Percentiles rank a stretch among this genome's conserved stretches.
Conservation (phyloP, 2,888 invertebrate genomes). For the Drosophila mettleri region DNA sequence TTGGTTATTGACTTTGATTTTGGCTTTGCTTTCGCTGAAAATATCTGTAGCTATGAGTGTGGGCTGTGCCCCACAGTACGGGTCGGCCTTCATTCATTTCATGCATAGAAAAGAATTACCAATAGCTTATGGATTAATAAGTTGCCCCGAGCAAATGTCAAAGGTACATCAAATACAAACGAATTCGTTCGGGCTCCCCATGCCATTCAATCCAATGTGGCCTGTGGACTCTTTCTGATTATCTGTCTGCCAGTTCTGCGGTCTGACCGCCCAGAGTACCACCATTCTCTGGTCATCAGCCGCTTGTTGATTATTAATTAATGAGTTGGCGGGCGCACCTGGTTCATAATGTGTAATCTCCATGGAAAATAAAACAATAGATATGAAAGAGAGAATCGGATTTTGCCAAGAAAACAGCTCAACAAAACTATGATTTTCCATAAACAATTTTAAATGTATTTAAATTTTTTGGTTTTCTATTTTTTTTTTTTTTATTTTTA, state of each 20-base stretch:
- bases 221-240: slow-evolving; percentile 7
- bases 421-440: background rate
- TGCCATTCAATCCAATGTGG: slow-evolving; percentile 12
- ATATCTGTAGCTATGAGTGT: slow-evolving; percentile 28
- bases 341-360: slow-evolving; percentile 33
- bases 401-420: background rate
- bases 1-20: slow-evolving; percentile 79
- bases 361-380: slow-evolving; percentile 13
- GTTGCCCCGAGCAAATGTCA: slow-evolving; percentile 56
- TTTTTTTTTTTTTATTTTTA: background rate
- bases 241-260: slow-evolving; percentile 17
- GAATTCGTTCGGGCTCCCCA: background rate
- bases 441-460: background rate
- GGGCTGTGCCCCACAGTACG: background rate
- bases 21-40: slow-evolving; percentile 49
- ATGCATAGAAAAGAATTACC: slow-evolving; percentile 58
- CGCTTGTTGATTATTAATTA: slow-evolving; percentile 66
- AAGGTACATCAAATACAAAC: slow-evolving; percentile 52
- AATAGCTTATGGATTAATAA: slow-evolving; percentile 75
- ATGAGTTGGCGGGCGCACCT: slow-evolving; percentile 36
- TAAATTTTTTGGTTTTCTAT: background rate
- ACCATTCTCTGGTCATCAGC: slow-evolving; percentile 5
- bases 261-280: slow-evolving; percentile 3
- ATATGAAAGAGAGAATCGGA: background rate
- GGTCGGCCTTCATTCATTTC: slow-evolving; percentile 26